Base-by-base conservation (phyloP, 2,113 vertebrate genomes). In the Noctilio leporinus region DNA sequence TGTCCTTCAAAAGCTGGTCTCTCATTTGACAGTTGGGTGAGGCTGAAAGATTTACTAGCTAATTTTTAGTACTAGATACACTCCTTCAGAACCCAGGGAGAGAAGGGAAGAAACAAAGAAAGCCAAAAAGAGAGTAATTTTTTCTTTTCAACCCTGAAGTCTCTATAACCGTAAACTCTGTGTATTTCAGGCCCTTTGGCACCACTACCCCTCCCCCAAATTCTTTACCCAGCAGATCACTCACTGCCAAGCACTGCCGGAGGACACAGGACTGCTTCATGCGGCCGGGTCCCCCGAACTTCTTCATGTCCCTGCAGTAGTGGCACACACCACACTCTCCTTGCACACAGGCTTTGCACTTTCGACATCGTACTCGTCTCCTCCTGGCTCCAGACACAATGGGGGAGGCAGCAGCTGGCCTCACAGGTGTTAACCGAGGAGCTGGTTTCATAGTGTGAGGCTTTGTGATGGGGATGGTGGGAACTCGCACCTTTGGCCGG, bases 261-360 rank as follows among this genome's bases (percentile, higher is more conserved):
- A 99, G 98, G 67, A 99, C 95, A 51, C 99, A 99, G 95, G 99
- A 98, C 98, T 99, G 99, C 98, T 99, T 99, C 98, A 99, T 99
- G 47, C 99, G 98, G 20, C 99, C 99, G 10, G 99, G 99, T 0
- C 99, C 99, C 0, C 99, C 99, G 26, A 99, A 99, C 97, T 99
- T 99, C 98, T 99, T 99, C 99, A 99, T 99, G 98, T 99, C 99
- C 33, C 98, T 98, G 98, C 99, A 99, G 97, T 99, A 99, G 96
- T 99, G 99, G 98, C 99, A 99, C 86, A 98, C 98, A 82, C 99
- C 99, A 45, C 99, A 99, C 98, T 99, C 99, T 55, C 98, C 98
- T 93, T 99, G 98, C 96, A 99, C 97, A 97, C 99, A 99, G 20
- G 98, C 99, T n/a, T 98, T 98, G 90, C 99, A 99, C 94, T 99